Evolutionary conservation across 92 coral and sea anemone genomes (phyloP).

Genomic region (Porites evermanni): DNA sequence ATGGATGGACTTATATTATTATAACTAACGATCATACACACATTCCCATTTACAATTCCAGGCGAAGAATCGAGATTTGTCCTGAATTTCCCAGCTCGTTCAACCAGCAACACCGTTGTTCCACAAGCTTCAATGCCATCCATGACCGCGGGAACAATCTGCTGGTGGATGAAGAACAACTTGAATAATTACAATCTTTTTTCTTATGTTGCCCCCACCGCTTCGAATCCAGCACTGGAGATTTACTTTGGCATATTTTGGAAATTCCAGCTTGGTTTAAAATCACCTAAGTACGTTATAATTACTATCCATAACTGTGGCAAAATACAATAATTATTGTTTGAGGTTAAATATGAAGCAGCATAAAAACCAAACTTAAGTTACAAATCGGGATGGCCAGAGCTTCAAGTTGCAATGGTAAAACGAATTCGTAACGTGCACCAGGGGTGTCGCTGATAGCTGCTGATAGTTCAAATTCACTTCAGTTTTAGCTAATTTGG

Average conservation of each 20-base stretch:
- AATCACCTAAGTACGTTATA: background rate
- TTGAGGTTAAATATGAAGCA: too few species aligned
- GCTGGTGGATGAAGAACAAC: slow-evolving; percentile 9
- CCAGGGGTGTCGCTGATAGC: too few species aligned
- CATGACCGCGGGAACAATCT: background rate
- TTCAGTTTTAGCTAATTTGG: too few species aligned
- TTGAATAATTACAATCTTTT: background rate
- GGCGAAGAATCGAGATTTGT: background rate
- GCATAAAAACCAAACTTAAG: too few species aligned
- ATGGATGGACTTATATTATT: background rate
- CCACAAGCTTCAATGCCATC: background rate
- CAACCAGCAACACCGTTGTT: background rate
- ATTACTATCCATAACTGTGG: too few species aligned
- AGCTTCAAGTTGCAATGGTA: too few species aligned
- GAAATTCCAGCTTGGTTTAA: background rate
- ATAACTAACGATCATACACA: too few species aligned
- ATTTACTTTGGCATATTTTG: background rate
- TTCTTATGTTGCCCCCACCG: background rate
- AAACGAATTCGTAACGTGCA: too few species aligned
- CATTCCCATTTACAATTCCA: too few species aligned
- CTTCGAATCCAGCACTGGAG: background rate
- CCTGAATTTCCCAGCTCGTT: background rate
- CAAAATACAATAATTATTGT: too few species aligned
- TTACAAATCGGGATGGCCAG: too few species aligned
- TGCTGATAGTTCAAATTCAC: too few species aligned